Evolutionary conservation across 2,113 vertebrate species (phyloP).

Genomic region (Cottus gobio): DNA sequence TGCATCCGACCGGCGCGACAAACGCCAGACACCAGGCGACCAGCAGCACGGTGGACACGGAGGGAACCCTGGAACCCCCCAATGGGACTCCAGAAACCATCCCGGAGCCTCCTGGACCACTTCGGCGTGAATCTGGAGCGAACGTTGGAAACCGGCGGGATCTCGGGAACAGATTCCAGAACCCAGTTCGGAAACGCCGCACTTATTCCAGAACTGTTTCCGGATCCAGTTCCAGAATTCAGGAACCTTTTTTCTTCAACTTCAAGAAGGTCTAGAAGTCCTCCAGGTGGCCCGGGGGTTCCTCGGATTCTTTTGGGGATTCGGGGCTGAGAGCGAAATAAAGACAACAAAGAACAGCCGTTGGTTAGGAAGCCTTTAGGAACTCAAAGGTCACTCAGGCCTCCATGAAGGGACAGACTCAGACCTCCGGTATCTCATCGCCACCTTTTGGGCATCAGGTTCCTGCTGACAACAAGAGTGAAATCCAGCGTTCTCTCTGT

Average conservation of each 20-base stretch:
- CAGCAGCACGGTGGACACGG: constrained; percentile 7
- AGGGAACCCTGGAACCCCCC: neutral
- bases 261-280: neutral
- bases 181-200: neutral
- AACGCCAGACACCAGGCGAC: constrained; percentile 15
- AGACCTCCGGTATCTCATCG: too few relatives aligned
- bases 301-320: neutral
- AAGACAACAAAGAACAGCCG: too few relatives aligned
- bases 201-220: neutral
- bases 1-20: neutral
- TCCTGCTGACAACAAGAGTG: too few relatives aligned
- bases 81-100: neutral
- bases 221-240: neutral
- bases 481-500: too few relatives aligned
- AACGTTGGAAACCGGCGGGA: fast-evolving
- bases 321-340: neutral
- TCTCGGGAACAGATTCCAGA: neutral
- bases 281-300: fast-evolving
- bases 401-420: too few relatives aligned
- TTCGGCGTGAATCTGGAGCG: neutral
- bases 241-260: neutral
- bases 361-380: too few relatives aligned
- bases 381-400: too few relatives aligned
- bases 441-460: too few relatives aligned
- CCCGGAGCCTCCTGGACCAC: neutral